Conservation (phyloP, 1,140 invertebrate species). For the Mercenaria mercenaria region DNA sequence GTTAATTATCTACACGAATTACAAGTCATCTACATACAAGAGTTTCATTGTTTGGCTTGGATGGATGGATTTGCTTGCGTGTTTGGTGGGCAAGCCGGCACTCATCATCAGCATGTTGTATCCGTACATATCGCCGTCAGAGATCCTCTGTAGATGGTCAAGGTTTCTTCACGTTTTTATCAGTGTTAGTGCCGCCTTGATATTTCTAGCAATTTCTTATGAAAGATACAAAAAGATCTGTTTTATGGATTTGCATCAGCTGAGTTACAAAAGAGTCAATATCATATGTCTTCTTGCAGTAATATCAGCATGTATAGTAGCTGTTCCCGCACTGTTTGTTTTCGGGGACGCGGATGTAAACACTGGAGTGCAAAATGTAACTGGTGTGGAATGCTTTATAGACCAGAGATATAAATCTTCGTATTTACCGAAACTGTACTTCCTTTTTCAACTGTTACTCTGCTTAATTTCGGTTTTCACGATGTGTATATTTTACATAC, state of each 20-base stretch:
- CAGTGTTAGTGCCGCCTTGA: conserved; percentile 5
- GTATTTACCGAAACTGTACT: conserved; percentile 29
- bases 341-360: conserved; percentile 18
- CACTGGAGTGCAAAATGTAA: conserved; percentile 47
- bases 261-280: conserved; percentile 23
- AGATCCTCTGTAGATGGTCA: background rate
- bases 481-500: conserved; percentile 30
- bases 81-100: conserved; percentile 13
- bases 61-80: conserved; percentile 36
- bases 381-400: conserved; percentile 53
- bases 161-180: conserved; percentile 50
- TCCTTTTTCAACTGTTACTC: conserved; percentile 14
- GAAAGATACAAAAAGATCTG: conserved; percentile 52
- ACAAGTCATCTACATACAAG: background rate
- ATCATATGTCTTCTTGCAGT: conserved; percentile 27
- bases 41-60: conserved; percentile 51
- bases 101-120: conserved; percentile 54
- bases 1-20: background rate
- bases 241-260: background rate
- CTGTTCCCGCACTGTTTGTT: conserved; percentile 37
- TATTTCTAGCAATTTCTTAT: conserved; percentile 38
- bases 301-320: background rate
- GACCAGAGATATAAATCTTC: conserved; percentile 10
- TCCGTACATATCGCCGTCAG: conserved; percentile 55
- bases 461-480: background rate